Evolutionary conservation across 1,140 invertebrate genomes (phyloP), one percentile per base, ranked within the genome.

Genomic region (Chionoecetes opilio): DNA sequence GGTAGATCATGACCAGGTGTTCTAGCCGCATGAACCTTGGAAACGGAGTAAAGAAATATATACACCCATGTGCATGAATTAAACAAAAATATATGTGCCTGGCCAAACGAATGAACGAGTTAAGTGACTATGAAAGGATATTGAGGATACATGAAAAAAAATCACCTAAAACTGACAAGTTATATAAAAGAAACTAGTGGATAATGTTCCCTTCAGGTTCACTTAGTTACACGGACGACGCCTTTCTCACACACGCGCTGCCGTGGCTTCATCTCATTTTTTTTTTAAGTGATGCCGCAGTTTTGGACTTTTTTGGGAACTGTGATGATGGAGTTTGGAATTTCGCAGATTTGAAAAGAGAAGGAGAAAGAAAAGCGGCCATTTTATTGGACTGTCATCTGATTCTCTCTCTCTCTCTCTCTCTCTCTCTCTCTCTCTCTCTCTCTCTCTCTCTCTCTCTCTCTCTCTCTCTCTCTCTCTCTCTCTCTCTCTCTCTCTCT

Each of bases 381-480:
- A 0, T 87, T 87, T 87, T 37, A 87, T 35, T 87, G 34, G 34
- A n/a, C 6, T 32, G 38, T 87, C 84, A 87, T 3, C 11, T 32
- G 32, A 0, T 32, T 34, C 14, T 35, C 32, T 21, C 85, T 32
- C 85, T 87, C 85, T 87, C 85, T 87, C 85, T 87, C 85, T 87
- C 85, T 87, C 85, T 63, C 53, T 87, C 85, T 87, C 85, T 88
- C 86, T 88, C 86, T 88, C 86, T 88, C 86, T 37, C 86, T 88
- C 86, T 53, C 46, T 53, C 38, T 46, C 89, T 91, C 37, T 91
- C 37, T 53, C 89, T 53, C 89, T 53, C 90, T 63, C 90, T 63
- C 90, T 91, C 90, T 91, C 90, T 91, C 90, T 91, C 90, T 91
- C 90, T 91, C 90, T 91, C 90, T 91, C 90, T 53, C 53, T 91